Conservation (phyloP, 2,888 invertebrate species). For the Pollenia labialis region DNA sequence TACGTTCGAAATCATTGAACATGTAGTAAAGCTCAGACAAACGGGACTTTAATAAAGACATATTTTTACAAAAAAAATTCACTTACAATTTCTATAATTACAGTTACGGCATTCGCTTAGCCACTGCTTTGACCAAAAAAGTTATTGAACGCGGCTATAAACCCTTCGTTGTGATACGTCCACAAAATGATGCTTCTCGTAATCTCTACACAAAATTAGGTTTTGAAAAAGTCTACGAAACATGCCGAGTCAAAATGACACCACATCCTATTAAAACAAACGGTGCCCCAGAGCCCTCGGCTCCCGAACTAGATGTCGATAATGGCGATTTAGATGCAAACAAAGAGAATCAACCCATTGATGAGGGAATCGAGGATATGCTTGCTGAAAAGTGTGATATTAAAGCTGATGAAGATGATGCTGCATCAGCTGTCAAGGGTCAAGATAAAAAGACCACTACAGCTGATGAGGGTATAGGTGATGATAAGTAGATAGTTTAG, state of each 20-base stretch:
- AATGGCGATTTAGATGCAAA: constrained; percentile 73
- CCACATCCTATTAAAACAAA: constrained; percentile 83
- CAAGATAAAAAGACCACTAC: constrained; percentile 78
- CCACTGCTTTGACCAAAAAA: constrained; percentile 87
- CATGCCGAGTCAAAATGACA: constrained; percentile 91
- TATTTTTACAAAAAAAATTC: background rate
- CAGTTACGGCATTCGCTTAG: constrained; percentile 89
- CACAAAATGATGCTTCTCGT: constrained; percentile 94
- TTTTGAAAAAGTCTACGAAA: constrained; percentile 91
- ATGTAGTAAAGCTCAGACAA: too few relatives aligned
- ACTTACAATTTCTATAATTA: constrained; percentile 30
- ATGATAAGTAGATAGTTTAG: constrained; percentile 80
- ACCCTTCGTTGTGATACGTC: constrained; percentile 94
- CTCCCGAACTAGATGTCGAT: constrained; percentile 66
- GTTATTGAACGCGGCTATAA: constrained; percentile 90
- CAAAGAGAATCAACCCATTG: constrained; percentile 79
- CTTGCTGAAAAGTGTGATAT: constrained; percentile 84
- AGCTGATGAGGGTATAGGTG: constrained; percentile 83
- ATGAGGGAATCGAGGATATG: constrained; percentile 84
- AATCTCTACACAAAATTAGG: constrained; percentile 93
- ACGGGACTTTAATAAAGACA: too few relatives aligned
- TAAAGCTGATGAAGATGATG: constrained; percentile 78
- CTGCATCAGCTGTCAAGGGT: constrained; percentile 62
- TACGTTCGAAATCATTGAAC: too few relatives aligned
- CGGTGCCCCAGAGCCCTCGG: constrained; percentile 72